Evolutionary conservation across 2,888 invertebrate genomes (phyloP), one percentile per base, ranked within the genome.

Genomic region (Plagodis dolabraria): DNA sequence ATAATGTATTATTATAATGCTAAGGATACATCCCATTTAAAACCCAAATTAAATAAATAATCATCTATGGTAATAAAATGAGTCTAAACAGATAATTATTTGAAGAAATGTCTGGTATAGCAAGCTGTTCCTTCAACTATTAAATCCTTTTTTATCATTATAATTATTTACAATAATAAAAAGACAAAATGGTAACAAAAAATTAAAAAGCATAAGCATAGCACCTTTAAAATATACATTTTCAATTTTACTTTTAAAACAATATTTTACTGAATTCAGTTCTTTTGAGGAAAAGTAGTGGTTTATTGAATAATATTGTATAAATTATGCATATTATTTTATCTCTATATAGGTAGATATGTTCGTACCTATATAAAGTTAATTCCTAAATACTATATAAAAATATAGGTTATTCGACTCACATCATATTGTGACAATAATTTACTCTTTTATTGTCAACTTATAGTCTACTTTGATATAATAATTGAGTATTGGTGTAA

Each of bases 101-200:
- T 22, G 22, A 22, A 22, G 22, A 22, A 22, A 22, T 2, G 1
- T 22, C 22, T 22, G 22, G 22, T 22, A 22, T 22, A 22, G 22
- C 22, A 22, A 22, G 22, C 22, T 22, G 22, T 4, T 22, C 4
- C 22, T 22, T 22, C 22, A 2, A 22, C 2, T 22, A 22, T 22
- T 22, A 22, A 22, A 22, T 22, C 4, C 22, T 22, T 22, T 4
- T 22, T 22, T 76, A 77, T 75, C 73, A 68, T 73, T 77, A 74
- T 74, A 71, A 74, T 79, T 79, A 79, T 79, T 70, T 79, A 79
- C 57, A 76, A 81, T 72, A 73, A 72, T 79, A 74, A 76, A 75
- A 80, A 75, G 75, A 81, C 78, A 77, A 71, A 79, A 83, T 89
- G 89, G 89, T 89, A 89, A 90, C 89, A 55, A 52, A 77, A 58